Conservation (phyloP, 1,140 invertebrate genomes). For the Euborellia annulipes region DNA sequence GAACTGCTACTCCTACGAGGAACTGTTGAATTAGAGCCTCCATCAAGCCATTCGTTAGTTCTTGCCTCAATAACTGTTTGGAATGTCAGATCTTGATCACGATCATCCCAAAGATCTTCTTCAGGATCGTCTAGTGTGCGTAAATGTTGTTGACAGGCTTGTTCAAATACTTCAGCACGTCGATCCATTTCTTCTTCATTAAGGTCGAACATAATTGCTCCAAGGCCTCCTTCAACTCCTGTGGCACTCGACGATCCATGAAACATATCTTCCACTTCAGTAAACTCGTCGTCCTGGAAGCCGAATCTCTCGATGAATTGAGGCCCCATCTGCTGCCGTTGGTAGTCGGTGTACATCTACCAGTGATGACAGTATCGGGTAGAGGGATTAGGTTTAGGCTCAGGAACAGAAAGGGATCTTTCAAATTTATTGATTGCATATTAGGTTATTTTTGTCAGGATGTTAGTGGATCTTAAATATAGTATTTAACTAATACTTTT, state of each 20-base stretch:
- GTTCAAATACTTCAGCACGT: slow-evolving; percentile 35
- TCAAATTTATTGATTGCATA: background rate
- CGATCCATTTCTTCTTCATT: slow-evolving; percentile 31
- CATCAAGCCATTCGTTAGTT: slow-evolving; percentile 15
- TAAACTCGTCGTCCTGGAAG: slow-evolving; percentile 48
- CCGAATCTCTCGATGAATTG: slow-evolving; percentile 45
- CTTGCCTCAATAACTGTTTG: slow-evolving; percentile 28
- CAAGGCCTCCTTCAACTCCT: slow-evolving; percentile 32
- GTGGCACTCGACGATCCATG: slow-evolving; percentile 28
- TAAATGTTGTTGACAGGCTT: slow-evolving; percentile 32
- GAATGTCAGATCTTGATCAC: slow-evolving; percentile 30
- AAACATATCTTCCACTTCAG: slow-evolving; percentile 42
- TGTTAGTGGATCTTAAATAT: background rate
- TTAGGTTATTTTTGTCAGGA: background rate
- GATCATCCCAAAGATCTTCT: slow-evolving; percentile 34
- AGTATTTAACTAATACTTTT: background rate
- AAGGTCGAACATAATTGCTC: slow-evolving; percentile 34
- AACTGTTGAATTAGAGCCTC: slow-evolving; percentile 22
- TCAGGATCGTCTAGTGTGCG: slow-evolving; percentile 33
- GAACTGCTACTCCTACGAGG: slow-evolving; percentile 28
- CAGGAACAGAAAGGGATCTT: slow-evolving; percentile 4
- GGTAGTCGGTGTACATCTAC: slow-evolving; percentile 41
- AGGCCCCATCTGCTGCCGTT: slow-evolving; percentile 40
- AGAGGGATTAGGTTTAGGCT: background rate
- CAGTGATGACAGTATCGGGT: slow-evolving; percentile 10